Evolutionary conservation across 2,113 vertebrate genomes (phyloP), one percentile per base, ranked within the genome.

Genomic region (Macheiramphus alcinus): DNA sequence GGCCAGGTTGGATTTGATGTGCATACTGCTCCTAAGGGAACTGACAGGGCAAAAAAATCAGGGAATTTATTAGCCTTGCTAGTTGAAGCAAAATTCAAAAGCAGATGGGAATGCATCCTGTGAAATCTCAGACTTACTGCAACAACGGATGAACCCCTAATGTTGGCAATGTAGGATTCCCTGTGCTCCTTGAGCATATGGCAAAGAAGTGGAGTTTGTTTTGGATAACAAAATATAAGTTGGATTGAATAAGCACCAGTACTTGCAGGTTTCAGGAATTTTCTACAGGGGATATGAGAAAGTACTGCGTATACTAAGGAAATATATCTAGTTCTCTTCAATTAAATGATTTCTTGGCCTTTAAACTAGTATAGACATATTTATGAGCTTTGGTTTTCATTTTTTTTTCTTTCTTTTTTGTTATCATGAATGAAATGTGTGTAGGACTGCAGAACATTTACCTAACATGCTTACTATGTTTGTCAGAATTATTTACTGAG

Each of bases 151-250:
- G 66, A 91, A 53, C 0, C 9, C 66, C 80, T 85, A 12, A 45
- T 42, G 36, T 50, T 95, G 96, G 91, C 89, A 94, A 0, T 38
- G 53, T 68, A 66, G 86, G 95, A 56, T 95, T 95, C 97, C 89
- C 95, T 70, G 36, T 43, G 73, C 91, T 97, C 48, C 94, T 94
- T 45, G 58, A 97, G 91, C 95, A 94, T 95, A 94, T 91, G 95
- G 96, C 50, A 63, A n/a, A 85, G 80, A 90, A 93, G 32, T 34
- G 42, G 85, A 74, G 59, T 90, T 94, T 91, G 86, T 85, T 94
- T 93, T 95, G 85, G 83, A 78, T 76, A 87, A 70, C 45, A 73
- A 85, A 71, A 83, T 86, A 16, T 27, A 75, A 82, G 66, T 82
- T 91, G 78, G 71, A 59, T 59, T 56, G 56, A 86, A 40, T 87